phyloP scores from a whole-genome alignment of 2,888 invertebrate species.

The Pyrgus malvae region DNA sequence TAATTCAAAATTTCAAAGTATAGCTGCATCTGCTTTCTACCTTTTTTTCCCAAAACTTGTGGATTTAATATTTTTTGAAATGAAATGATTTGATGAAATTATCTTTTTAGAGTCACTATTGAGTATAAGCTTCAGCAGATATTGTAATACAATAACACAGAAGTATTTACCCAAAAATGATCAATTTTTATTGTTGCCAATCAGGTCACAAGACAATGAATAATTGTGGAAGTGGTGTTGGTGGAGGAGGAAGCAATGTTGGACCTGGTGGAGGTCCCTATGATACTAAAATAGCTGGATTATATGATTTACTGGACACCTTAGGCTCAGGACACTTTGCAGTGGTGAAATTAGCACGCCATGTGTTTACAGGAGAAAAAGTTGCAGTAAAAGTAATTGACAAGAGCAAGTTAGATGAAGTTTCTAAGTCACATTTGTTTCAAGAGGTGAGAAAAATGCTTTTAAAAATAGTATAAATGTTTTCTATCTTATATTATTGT shows the following conservation, averaged over 20 bases:
- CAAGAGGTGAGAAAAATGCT: slow-evolving; percentile 87
- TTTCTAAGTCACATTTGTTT: slow-evolving; percentile 97
- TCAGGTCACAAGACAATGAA: slow-evolving; percentile 51
- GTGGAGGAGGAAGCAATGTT: slow-evolving; percentile 46
- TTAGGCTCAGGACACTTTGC: slow-evolving; percentile 99
- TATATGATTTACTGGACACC: slow-evolving; percentile 98
- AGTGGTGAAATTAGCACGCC: slow-evolving; percentile 97
- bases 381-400: slow-evolving; percentile 99
- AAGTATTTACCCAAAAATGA: no score
- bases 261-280: slow-evolving; percentile 77
- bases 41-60: no score
- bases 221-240: slow-evolving; percentile 59
- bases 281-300: slow-evolving; percentile 95
- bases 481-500: no score
- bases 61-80: no score
- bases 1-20: no score
- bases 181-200: background rate
- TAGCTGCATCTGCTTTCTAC: no score
- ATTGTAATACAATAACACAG: no score
- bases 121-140: no score
- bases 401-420: slow-evolving; percentile 98
- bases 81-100: no score
- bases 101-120: no score
- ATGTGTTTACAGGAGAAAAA: slow-evolving; percentile 99
- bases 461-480: no score